Percentiles rank a stretch among this genome's conserved stretches.
These are phyloP conservation scores for Hypsopygia costalis DNA, from an alignment of 2,888 invertebrate genomes.

Conservation along the genomic window DNA sequence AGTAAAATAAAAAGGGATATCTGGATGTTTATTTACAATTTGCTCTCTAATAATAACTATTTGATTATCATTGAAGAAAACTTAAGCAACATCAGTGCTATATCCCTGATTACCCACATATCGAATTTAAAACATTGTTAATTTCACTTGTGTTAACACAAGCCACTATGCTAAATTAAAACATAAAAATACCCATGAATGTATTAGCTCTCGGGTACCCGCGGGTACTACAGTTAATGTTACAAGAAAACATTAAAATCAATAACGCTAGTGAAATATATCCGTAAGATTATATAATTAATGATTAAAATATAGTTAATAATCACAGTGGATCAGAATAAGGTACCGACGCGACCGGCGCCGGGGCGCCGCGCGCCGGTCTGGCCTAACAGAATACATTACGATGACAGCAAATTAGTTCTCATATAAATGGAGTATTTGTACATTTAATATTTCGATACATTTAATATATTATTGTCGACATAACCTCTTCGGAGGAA, in stretches of 20 bases:
- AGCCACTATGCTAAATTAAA: constrained; percentile 64
- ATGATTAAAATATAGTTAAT: constrained; percentile 31
- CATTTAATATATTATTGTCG: constrained; percentile 29
- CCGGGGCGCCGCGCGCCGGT: not conserved
- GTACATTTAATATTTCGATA: constrained; percentile 44
- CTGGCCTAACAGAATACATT: not conserved
- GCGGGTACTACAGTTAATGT: constrained; percentile 38
- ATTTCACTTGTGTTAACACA: constrained; percentile 54
- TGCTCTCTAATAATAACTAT: constrained; percentile 73
- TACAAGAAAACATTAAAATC: constrained; percentile 38
- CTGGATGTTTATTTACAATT: constrained; percentile 79
- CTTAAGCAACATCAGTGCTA: constrained; percentile 65
- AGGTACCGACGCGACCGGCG: not conserved
- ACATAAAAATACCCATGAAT: constrained; percentile 70
- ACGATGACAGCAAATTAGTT: constrained; percentile 19
- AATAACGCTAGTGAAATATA: constrained; percentile 45
- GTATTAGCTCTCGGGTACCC: constrained; percentile 54
- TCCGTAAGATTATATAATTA: constrained; percentile 36
- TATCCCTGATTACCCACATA: constrained; percentile 67
- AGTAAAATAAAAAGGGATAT: constrained; percentile 76
- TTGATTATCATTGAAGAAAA: constrained; percentile 71
- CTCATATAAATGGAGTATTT: constrained; percentile 37
- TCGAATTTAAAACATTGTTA: constrained; percentile 67
- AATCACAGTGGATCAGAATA: constrained; percentile 46
- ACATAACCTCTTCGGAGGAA: constrained; percentile 1